These are phyloP conservation scores for Gopherus evgoodei DNA, from an alignment of 2,113 vertebrate genomes.

Conservation along the genomic window DNA sequence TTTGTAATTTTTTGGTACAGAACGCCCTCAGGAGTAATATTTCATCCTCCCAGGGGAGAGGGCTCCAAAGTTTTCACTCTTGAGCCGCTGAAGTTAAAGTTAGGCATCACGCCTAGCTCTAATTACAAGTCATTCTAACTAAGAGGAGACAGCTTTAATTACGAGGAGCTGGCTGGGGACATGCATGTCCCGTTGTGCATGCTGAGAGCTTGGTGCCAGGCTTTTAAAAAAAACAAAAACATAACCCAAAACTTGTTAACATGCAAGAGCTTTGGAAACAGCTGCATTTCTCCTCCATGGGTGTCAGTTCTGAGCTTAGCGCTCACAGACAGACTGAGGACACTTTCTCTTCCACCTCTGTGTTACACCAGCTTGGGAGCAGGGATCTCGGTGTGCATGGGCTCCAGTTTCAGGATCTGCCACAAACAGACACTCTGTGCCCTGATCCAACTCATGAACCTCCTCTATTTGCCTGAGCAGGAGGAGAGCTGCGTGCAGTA, in stretches of 20 bases:
- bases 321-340: background rate
- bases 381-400: background rate
- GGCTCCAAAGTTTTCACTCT: background rate
- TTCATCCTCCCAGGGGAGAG: background rate
- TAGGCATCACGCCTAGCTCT: background rate
- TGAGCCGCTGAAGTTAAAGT: background rate
- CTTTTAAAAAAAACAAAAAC: background rate
- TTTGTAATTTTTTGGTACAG: too few species aligned
- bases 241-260: background rate
- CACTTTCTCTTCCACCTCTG: background rate
- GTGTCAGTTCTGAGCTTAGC: background rate
- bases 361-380: background rate
- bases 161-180: background rate
- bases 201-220: background rate
- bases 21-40: background rate
- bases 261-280: background rate
- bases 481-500: background rate
- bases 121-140: rapidly evolving
- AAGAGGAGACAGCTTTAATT: background rate
- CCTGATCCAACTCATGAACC: background rate
- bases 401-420: background rate
- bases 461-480: background rate
- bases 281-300: background rate
- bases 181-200: background rate
- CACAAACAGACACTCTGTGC: background rate